phyloP scores from a whole-genome alignment of 2,797 vertebrate genomes.

The Bradypus variegatus region DNA sequence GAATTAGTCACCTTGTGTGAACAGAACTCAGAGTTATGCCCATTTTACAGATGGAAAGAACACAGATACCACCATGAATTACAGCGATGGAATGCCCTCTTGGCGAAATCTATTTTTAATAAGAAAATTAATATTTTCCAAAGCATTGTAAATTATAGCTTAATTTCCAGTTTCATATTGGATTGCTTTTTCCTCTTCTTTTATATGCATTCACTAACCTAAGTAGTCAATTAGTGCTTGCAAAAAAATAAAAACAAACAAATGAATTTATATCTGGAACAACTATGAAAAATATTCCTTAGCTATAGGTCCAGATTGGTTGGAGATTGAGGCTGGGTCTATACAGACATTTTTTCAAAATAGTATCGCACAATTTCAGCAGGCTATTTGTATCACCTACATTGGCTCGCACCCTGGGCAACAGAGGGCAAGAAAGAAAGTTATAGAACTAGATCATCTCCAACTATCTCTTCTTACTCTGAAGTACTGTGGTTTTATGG shows the following conservation, averaged over 20 bases:
- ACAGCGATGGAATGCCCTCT: neutral
- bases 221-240: neutral
- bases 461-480: neutral
- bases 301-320: neutral
- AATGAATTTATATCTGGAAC: neutral
- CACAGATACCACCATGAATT: neutral
- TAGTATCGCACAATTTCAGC: neutral
- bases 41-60: constrained; percentile 47
- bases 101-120: neutral
- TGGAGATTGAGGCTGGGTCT: neutral
- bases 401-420: neutral
- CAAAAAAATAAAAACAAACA: neutral
- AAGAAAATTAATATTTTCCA: neutral
- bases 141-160: neutral
- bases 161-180: neutral
- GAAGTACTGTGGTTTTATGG: neutral
- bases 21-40: constrained; percentile 25
- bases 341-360: neutral
- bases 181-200: neutral
- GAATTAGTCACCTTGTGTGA: neutral
- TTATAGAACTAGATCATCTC: neutral
- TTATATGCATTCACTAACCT: neutral
- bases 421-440: neutral
- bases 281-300: neutral
- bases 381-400: neutral